Evolutionary conservation across 2,113 vertebrate genomes (phyloP).

Genomic region (Philantomba maxwellii): DNA sequence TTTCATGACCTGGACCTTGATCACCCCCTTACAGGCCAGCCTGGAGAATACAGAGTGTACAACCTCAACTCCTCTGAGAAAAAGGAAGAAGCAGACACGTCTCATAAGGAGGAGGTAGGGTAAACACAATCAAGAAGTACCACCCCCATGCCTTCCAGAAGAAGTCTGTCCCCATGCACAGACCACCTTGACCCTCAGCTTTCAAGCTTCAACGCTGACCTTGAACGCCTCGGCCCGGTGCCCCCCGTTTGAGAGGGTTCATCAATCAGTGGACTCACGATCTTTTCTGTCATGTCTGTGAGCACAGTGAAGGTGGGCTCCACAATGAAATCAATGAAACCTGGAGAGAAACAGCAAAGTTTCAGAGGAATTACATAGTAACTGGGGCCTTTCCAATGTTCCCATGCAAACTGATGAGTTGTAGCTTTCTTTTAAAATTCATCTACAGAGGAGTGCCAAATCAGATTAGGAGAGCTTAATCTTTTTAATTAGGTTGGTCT

Average conservation of each 20-base stretch:
- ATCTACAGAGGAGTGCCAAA: neutral
- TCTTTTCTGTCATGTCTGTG: slow-evolving; percentile 96
- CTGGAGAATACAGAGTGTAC: neutral
- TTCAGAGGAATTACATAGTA: neutral
- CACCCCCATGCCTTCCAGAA: neutral
- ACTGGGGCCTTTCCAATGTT: neutral
- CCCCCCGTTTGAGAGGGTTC: slow-evolving; percentile 87
- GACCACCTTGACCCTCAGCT: neutral
- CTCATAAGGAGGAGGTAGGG: neutral
- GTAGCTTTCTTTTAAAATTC: neutral
- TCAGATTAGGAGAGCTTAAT: neutral
- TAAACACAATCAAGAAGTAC: neutral
- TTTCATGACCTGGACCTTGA: neutral
- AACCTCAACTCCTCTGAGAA: neutral
- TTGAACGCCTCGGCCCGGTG: slow-evolving; percentile 88
- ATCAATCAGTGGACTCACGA: slow-evolving; percentile 92
- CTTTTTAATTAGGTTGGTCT: neutral
- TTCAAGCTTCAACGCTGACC: slow-evolving; percentile 75
- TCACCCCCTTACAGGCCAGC: neutral
- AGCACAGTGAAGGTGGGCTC: slow-evolving; percentile 97
- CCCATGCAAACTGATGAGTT: neutral
- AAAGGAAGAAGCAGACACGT: neutral
- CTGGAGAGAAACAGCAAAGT: slow-evolving; percentile 75
- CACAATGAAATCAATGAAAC: slow-evolving; percentile 99
- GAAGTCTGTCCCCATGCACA: neutral